These are phyloP conservation scores for Lepilemur septentrionalis DNA, from an alignment of 2,797 vertebrate species.

Conservation along the genomic window DNA sequence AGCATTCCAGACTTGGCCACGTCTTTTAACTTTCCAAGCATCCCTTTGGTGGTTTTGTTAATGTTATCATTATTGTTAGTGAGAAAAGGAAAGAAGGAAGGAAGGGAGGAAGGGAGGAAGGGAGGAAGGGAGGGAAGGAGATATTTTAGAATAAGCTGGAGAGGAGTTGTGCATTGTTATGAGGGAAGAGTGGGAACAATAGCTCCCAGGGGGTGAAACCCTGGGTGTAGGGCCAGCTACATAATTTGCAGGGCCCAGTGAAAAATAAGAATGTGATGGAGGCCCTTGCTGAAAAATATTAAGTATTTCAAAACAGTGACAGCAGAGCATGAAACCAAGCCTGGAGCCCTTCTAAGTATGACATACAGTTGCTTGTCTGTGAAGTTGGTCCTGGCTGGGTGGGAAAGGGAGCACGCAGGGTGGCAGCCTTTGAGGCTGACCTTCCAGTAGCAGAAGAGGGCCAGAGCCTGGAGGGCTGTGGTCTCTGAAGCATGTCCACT, in stretches of 20 bases:
- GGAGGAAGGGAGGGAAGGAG: neutral
- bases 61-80: neutral
- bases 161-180: neutral
- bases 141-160: neutral
- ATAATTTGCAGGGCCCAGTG: neutral
- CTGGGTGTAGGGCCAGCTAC: neutral
- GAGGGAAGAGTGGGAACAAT: neutral
- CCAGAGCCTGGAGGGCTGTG: neutral
- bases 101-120: neutral
- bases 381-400: neutral
- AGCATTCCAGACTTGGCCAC: no score
- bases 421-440: neutral
- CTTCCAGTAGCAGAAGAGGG: neutral
- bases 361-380: rapidly evolving
- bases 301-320: neutral
- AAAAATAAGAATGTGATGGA: neutral
- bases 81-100: neutral
- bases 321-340: neutral
- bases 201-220: neutral
- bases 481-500: neutral
- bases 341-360: neutral
- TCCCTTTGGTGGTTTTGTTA: neutral
- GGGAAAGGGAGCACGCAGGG: neutral
- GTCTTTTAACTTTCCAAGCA: neutral
- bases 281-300: neutral